These are phyloP conservation scores for Merluccius polli DNA, from an alignment of 2,797 vertebrate genomes.

Conservation along the genomic window DNA sequence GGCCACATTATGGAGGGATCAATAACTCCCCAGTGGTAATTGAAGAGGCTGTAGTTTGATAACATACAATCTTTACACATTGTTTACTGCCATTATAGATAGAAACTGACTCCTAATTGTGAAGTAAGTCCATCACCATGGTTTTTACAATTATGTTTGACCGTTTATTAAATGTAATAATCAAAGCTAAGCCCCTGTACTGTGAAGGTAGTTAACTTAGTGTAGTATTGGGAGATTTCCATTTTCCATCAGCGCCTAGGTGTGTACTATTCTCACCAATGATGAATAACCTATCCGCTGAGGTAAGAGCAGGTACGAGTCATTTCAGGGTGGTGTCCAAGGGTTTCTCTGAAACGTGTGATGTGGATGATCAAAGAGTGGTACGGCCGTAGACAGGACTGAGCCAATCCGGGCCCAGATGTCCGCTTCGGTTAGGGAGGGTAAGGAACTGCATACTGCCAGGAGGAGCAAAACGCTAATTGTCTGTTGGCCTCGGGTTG, in stretches of 20 bases:
- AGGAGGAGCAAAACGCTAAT: constrained; percentile 71
- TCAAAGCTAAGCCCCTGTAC: background rate
- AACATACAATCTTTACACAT: background rate
- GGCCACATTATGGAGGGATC: constrained; percentile 18
- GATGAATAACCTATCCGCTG: background rate
- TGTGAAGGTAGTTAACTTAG: background rate
- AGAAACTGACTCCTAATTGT: background rate
- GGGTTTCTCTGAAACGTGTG: too few relatives aligned
- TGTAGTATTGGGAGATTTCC: background rate
- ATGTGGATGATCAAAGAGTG: background rate
- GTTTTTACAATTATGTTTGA: background rate
- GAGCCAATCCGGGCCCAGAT: constrained; percentile 60
- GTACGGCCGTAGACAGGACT: constrained; percentile 36
- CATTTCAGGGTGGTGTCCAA: background rate
- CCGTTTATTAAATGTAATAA: background rate
- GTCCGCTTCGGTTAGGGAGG: constrained; percentile 65
- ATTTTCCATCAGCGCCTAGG: background rate
- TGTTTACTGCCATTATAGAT: background rate
- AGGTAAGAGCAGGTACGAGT: background rate
- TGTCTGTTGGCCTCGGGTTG: constrained; percentile 70
- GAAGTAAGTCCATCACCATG: background rate
- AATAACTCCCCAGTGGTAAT: background rate
- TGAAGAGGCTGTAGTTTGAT: background rate
- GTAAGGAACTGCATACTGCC: constrained; percentile 60
- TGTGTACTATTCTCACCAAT: background rate